A percentile compares a stretch with the other conserved stretches of the same genome.
phyloP scores from a whole-genome alignment of 2,888 invertebrate genomes.

The Meandrusa payeni region DNA sequence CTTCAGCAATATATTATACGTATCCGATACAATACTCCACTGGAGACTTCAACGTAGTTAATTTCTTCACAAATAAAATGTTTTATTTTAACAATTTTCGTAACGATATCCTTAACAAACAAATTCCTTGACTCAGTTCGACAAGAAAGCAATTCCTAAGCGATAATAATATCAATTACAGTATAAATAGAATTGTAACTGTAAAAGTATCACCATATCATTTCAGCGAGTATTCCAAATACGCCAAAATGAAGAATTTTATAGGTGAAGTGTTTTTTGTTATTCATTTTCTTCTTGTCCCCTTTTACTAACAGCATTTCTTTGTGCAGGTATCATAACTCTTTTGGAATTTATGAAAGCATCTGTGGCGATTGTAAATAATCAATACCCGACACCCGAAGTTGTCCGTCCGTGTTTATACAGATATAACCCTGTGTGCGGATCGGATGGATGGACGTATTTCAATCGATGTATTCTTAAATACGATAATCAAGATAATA shows the following conservation, averaged over 20 bases:
- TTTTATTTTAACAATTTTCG: too few species aligned
- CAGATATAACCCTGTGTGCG: constrained; percentile 31
- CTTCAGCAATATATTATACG: too few species aligned
- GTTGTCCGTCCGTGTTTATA: constrained; percentile 26
- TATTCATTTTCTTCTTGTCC: too few species aligned
- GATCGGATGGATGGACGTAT: constrained; percentile 31
- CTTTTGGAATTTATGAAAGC: neutral
- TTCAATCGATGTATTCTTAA: constrained; percentile 29
- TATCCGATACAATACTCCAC: too few species aligned
- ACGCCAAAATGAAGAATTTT: constrained; percentile 4
- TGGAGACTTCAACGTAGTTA: too few species aligned
- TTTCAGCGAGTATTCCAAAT: neutral
- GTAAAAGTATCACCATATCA: neutral
- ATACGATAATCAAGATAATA: constrained; percentile 25
- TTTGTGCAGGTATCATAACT: constrained; percentile 4
- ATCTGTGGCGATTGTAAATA: neutral
- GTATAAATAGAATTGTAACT: constrained; percentile 12
- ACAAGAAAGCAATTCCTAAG: constrained; percentile 3
- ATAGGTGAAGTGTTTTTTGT: neutral
- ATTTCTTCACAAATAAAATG: too few species aligned
- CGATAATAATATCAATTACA: constrained; percentile 7
- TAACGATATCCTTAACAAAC: too few species aligned
- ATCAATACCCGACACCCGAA: neutral
- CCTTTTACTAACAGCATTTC: too few species aligned
- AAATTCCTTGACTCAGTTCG: constrained; percentile 16